These are phyloP conservation scores for Pollimyrus isidori DNA, from an alignment of 2,113 vertebrate genomes.

Conservation along the genomic window DNA sequence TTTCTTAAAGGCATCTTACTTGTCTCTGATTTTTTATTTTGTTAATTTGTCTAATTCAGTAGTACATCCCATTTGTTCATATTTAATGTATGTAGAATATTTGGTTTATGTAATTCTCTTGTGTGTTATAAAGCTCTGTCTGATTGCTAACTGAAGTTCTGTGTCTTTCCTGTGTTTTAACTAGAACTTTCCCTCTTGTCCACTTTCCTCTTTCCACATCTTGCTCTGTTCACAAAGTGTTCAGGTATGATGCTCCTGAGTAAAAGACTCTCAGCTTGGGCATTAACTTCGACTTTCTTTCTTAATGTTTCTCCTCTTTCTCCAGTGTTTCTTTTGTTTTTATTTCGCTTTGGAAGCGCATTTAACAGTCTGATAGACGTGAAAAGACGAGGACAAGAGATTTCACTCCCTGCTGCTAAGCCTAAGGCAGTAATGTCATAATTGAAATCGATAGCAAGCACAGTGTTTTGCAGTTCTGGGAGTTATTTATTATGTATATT, in stretches of 20 bases:
- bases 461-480: not conserved
- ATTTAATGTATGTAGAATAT: not conserved
- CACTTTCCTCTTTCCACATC: conserved; percentile 44
- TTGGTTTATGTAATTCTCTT: not conserved
- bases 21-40: not conserved
- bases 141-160: conserved; percentile 53
- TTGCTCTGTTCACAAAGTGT: conserved; percentile 40
- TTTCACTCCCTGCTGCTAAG: not conserved
- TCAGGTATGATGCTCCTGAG: conserved; percentile 48
- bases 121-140: conserved; percentile 17
- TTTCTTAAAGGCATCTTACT: not conserved
- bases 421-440: not conserved
- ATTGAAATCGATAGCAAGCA: not conserved
- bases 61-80: not conserved
- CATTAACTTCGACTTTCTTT: not conserved
- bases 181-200: conserved; percentile 41
- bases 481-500: not conserved
- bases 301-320: conserved; percentile 16
- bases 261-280: conserved; percentile 10
- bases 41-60: not conserved
- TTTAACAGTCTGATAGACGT: not conserved
- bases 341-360: not conserved
- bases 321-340: not conserved
- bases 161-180: conserved; percentile 53
- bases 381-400: not conserved